phyloP scores from a whole-genome alignment of 1,140 invertebrate genomes.

The Helicoverpa zea region DNA sequence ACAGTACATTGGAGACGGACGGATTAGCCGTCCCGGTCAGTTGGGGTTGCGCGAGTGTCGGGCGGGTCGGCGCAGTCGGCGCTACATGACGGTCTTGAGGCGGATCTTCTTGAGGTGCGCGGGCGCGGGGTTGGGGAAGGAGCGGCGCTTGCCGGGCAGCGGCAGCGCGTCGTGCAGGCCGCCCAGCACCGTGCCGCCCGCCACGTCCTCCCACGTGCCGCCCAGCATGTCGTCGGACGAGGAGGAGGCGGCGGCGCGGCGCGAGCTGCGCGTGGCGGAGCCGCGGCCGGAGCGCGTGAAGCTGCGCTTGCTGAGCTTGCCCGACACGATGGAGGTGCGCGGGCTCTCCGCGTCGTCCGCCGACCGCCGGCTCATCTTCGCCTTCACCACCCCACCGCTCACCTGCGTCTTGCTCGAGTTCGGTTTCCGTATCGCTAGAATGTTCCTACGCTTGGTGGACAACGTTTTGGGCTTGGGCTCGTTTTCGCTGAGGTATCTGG shows the following conservation, averaged over 20 bases:
- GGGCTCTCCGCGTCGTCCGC: constrained; percentile 69
- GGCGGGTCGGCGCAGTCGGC: too few relatives aligned
- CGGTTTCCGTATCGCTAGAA: constrained; percentile 78
- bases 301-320: constrained; percentile 70
- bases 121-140: constrained; percentile 50
- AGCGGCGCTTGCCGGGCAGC: constrained; percentile 67
- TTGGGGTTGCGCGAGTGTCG: too few relatives aligned
- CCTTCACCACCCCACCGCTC: constrained; percentile 62
- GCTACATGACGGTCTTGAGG: not conserved
- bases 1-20: too few relatives aligned
- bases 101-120: not conserved
- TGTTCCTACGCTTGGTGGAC: constrained; percentile 73
- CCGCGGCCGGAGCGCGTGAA: constrained; percentile 64
- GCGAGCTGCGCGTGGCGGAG: constrained; percentile 39
- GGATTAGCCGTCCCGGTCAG: too few relatives aligned
- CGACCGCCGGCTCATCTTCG: constrained; percentile 66
- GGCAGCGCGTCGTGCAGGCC: constrained; percentile 59
- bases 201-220: constrained; percentile 67
- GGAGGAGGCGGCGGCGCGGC: constrained; percentile 67
- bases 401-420: constrained; percentile 72
- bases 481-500: constrained; percentile 70
- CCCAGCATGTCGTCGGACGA: constrained; percentile 64
- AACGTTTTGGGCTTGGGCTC: constrained; percentile 78
- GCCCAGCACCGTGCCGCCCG: constrained; percentile 60
- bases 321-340: constrained; percentile 60